These are phyloP conservation scores for Polypterus senegalus DNA, from an alignment of 2,113 vertebrate species.

Conservation along the genomic window DNA sequence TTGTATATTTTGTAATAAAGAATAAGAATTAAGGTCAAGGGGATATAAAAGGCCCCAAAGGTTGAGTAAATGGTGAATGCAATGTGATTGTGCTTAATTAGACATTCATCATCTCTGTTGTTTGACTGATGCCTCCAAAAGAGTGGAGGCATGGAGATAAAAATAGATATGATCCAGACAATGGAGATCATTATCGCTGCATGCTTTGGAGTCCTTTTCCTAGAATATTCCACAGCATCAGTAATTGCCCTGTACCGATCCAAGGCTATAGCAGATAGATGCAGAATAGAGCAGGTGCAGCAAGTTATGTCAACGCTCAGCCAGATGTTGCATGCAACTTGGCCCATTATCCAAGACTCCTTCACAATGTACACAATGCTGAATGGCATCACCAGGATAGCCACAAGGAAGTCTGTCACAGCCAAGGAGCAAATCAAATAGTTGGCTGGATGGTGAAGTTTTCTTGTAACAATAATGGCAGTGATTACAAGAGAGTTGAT, in stretches of 20 bases:
- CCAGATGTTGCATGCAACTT: conserved; percentile 84
- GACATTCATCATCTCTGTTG: conserved; percentile 68
- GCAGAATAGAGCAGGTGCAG: conserved; percentile 92
- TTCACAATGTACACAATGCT: conserved; percentile 88
- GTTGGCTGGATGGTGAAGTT: conserved; percentile 93
- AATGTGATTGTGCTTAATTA: conserved; percentile 87
- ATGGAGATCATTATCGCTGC: conserved; percentile 81
- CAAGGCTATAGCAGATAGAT: conserved; percentile 84
- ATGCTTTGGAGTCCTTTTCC: conserved; percentile 74
- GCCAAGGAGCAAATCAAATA: conserved; percentile 94
- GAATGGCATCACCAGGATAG: conserved; percentile 94
- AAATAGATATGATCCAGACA: conserved; percentile 84
- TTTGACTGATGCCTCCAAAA: conserved; percentile 75
- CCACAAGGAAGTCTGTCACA: conserved; percentile 89
- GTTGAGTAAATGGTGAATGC: conserved; percentile 85
- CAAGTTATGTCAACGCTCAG: conserved; percentile 87
- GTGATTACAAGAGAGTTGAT: conserved; percentile 96
- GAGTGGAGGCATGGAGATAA: conserved; percentile 85
- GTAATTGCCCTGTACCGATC: conserved; percentile 91
- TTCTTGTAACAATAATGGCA: conserved; percentile 86
- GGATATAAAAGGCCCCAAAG: conserved; percentile 93
- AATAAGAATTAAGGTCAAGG: conserved; percentile 80
- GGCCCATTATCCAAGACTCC: conserved; percentile 87
- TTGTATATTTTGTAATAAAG: conserved; percentile 97
- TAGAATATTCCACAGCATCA: conserved; percentile 83